phyloP scores from a whole-genome alignment of 1,140 invertebrate species.

The Artemia franciscana region DNA sequence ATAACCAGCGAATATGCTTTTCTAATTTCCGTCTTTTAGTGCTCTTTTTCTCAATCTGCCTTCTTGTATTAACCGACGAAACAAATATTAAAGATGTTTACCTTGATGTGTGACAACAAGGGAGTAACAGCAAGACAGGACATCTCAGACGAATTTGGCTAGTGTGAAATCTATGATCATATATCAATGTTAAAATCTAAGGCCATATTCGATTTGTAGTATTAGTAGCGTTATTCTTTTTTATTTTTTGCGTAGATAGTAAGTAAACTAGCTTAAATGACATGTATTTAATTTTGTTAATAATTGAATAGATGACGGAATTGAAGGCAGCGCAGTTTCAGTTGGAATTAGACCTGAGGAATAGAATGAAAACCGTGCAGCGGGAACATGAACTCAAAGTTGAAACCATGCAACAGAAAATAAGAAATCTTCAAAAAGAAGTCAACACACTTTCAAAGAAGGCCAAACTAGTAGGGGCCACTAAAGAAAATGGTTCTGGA shows the following conservation, averaged over 20 bases:
- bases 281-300: not conserved
- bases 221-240: no score
- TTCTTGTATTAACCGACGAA: not conserved
- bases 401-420: conserved; percentile 46
- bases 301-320: conserved; percentile 66
- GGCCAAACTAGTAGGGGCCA: conserved; percentile 25
- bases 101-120: not conserved
- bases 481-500: not conserved
- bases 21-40: no score
- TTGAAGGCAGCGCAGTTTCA: conserved; percentile 76
- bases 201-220: no score
- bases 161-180: no score
- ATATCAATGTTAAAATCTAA: no score
- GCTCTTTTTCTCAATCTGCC: not conserved
- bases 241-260: no score
- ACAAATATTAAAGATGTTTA: not conserved
- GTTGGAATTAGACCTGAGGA: conserved; percentile 55
- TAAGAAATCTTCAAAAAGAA: conserved; percentile 52
- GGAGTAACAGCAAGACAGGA: not conserved
- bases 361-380: conserved; percentile 53
- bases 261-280: no score
- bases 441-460: conserved; percentile 57
- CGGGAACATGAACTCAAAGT: conserved; percentile 58
- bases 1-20: no score
- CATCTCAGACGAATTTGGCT: no score